phyloP scores from a whole-genome alignment of 2,113 vertebrate species.

The Paracanthobrama guichenoti region DNA sequence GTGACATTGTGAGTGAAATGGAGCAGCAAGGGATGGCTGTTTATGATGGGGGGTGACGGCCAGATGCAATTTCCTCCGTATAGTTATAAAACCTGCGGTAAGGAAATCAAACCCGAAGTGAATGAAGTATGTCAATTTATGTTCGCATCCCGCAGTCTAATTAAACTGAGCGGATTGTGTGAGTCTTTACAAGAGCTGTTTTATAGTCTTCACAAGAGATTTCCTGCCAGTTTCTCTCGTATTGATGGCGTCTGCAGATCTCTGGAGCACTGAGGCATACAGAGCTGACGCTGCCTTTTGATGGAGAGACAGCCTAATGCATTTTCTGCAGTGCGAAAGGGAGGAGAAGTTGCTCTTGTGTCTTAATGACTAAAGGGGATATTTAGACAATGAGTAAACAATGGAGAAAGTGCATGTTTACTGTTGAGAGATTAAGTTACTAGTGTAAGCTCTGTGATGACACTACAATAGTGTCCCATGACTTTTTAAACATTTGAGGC shows the following conservation, averaged over 20 bases:
- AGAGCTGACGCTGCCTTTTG: slow-evolving; percentile 31
- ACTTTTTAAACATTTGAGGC: neutral
- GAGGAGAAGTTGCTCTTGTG: neutral
- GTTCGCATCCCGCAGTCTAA: neutral
- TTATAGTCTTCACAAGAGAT: neutral
- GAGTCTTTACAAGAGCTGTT: neutral
- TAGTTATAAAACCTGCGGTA: neutral
- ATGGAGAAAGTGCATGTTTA: neutral
- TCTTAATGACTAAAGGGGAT: neutral
- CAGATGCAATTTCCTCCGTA: neutral
- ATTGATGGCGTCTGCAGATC: slow-evolving; percentile 6
- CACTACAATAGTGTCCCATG: neutral
- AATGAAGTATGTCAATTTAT: slow-evolving; percentile 12
- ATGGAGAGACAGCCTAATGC: neutral
- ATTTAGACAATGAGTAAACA: neutral
- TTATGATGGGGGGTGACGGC: neutral
- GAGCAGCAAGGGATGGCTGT: neutral
- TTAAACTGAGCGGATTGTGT: neutral
- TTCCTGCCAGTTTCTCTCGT: neutral
- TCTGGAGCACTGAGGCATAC: neutral
- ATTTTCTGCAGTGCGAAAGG: slow-evolving; percentile 7
- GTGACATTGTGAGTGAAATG: slow-evolving; percentile 56
- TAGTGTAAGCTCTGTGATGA: neutral
- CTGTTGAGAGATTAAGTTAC: neutral
- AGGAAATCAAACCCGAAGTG: neutral